Evolutionary conservation across 2,797 vertebrate genomes (phyloP).

Genomic region (Semotilus atromaculatus): DNA sequence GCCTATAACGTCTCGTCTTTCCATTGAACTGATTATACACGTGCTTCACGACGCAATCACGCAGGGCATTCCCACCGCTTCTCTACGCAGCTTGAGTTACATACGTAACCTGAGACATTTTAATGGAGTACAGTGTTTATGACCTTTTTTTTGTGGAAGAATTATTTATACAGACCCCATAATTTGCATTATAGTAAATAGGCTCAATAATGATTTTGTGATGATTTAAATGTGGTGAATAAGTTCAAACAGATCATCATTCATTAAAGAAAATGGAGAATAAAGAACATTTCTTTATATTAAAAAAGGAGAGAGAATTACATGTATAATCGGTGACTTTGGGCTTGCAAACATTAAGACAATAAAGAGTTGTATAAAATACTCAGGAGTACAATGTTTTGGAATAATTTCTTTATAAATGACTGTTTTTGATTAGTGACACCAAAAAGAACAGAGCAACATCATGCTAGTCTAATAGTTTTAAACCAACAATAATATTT

Average conservation of each 20-base stretch:
- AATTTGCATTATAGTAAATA: not conserved
- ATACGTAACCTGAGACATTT: no score
- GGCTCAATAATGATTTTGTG: no score
- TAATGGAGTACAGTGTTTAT: not conserved
- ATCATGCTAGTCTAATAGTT: constrained; percentile 66
- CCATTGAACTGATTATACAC: no score
- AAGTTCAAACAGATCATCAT: not conserved
- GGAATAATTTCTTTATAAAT: constrained; percentile 60
- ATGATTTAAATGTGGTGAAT: not conserved
- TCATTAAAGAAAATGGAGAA: not conserved
- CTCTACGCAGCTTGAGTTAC: no score
- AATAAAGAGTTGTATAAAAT: constrained; percentile 58
- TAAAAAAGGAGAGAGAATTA: not conserved
- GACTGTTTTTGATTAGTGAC: constrained; percentile 48
- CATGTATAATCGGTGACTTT: constrained; percentile 23
- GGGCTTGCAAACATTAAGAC: constrained; percentile 57
- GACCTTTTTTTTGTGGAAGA: not conserved
- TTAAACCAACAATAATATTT: constrained; percentile 67
- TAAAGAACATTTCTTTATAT: not conserved
- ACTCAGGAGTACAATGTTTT: constrained; percentile 57
- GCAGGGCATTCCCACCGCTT: no score
- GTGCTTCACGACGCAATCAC: no score
- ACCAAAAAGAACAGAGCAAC: constrained; percentile 46
- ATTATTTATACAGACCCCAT: no score
- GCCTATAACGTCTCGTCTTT: no score